Base-by-base conservation (phyloP, 2,888 invertebrate genomes). In the Amphipyra tragopoginis region DNA sequence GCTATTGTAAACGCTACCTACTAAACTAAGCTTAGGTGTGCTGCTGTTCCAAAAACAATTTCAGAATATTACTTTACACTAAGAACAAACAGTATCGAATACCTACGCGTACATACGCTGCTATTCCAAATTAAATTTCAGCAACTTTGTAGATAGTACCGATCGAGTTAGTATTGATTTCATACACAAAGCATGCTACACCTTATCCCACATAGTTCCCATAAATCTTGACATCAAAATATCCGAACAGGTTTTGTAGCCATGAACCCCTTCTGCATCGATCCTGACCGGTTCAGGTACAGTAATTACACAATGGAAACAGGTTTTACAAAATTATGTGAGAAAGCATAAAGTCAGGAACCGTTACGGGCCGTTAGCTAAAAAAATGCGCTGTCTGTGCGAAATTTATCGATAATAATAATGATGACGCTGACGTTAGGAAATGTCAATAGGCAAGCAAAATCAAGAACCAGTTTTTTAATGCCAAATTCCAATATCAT, bases 241-340 rank as follows among this genome's bases (percentile, higher is more conserved):
- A 57, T 59, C 50, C 52, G 44, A 71, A 76, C 67, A 68, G 64
- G 71, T 76, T 77, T 65, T 49, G 64, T 68, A 65, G 64, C 70
- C 57, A 53, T 67, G 65, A 79, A 72, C 77, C 79, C 72, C 69
- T 81, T 75, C 72, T 75, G 75, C 72, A 65, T 64, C 70, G 72
- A 65, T 71, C 61, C 65, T 83, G 80, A 83, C 83, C 86, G 81
- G 85, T 87, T 86, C 73, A 79, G 79, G 81, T 79, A 80, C 64
- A 66, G 78, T 77, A 81, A 80, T 80, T 78, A 77, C 69, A 86
- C 85, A 88, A 87, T 85, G 79, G 80, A 85, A 86, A 88, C 90
- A 70, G 84, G 90, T 90, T 91, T 84, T 70, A 77, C 43, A 77
- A 80, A 81, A 81, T 83, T 82, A 81, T 78, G 83, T 85, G 87